These are phyloP conservation scores for Epizoanthus rinbou DNA, from an alignment of 92 coral and sea anemone species.

Conservation along the genomic window DNA sequence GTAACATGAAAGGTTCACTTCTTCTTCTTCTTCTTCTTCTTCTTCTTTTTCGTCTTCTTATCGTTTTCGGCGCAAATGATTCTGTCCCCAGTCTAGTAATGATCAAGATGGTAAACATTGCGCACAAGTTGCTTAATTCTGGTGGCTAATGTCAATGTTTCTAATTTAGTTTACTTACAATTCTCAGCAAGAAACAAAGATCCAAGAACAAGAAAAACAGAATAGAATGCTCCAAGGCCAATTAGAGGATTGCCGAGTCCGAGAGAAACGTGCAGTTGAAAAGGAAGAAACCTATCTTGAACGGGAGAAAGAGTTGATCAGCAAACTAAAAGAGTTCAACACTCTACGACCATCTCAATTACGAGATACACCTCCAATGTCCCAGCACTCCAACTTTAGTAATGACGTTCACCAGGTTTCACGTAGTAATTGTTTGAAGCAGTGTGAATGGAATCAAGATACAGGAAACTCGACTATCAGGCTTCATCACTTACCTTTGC, in stretches of 20 bases:
- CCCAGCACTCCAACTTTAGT: slow-evolving; percentile 47
- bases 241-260: slow-evolving; percentile 60
- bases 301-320: slow-evolving; percentile 69
- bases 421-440: slow-evolving; percentile 1
- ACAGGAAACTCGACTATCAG: not conserved
- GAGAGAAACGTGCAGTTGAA: slow-evolving; percentile 57
- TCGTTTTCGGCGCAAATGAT: too few relatives aligned
- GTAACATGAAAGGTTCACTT: not conserved
- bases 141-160: too few relatives aligned
- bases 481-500: slow-evolving; percentile 33
- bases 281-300: slow-evolving; percentile 72
- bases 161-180: not conserved
- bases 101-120: too few relatives aligned
- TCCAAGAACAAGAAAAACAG: slow-evolving; percentile 61
- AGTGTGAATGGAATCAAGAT: not conserved
- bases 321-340: slow-evolving; percentile 64
- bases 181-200: slow-evolving; percentile 66
- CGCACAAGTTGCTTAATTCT: too few relatives aligned
- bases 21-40: too few relatives aligned
- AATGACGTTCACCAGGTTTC: slow-evolving; percentile 18
- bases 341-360: slow-evolving; percentile 39
- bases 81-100: too few relatives aligned
- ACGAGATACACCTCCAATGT: slow-evolving; percentile 59
- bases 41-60: too few relatives aligned
- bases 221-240: slow-evolving; percentile 62